Evolutionary conservation across 2,113 vertebrate species (phyloP).

Genomic region (Neopipo cinnamomea): DNA sequence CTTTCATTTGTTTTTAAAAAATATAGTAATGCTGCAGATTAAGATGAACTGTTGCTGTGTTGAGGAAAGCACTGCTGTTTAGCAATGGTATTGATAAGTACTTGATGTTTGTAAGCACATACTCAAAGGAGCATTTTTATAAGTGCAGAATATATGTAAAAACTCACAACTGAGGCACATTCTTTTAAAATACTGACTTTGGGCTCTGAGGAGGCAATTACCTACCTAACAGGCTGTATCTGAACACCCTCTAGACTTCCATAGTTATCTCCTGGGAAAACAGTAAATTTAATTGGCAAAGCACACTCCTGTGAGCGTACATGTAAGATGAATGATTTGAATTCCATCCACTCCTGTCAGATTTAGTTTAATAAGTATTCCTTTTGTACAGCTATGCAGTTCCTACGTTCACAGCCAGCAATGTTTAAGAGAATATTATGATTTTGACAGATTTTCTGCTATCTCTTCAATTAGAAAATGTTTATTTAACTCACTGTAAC

Average conservation of each 20-base stretch:
- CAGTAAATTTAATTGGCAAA: background rate
- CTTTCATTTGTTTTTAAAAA: background rate
- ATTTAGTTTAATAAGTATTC: background rate
- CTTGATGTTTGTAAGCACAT: background rate
- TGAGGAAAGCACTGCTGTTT: background rate
- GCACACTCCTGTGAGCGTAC: background rate
- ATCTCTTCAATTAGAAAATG: background rate
- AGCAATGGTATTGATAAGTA: background rate
- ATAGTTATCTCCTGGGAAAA: background rate
- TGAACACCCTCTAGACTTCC: background rate
- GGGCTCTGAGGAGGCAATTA: background rate
- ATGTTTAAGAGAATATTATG: background rate
- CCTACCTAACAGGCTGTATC: background rate
- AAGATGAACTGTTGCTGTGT: background rate
- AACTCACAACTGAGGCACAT: background rate
- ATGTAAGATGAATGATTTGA: background rate
- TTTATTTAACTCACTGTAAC: background rate
- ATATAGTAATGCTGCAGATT: background rate
- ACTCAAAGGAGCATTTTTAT: background rate
- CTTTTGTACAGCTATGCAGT: background rate
- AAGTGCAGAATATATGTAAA: background rate
- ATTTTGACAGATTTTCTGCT: background rate
- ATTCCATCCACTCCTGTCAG: background rate
- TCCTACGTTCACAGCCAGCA: background rate
- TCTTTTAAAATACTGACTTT: background rate